Percentiles rank a stretch among this genome's conserved stretches.
phyloP scores from a whole-genome alignment of 1,140 invertebrate species.

The Papilio polytes region DNA sequence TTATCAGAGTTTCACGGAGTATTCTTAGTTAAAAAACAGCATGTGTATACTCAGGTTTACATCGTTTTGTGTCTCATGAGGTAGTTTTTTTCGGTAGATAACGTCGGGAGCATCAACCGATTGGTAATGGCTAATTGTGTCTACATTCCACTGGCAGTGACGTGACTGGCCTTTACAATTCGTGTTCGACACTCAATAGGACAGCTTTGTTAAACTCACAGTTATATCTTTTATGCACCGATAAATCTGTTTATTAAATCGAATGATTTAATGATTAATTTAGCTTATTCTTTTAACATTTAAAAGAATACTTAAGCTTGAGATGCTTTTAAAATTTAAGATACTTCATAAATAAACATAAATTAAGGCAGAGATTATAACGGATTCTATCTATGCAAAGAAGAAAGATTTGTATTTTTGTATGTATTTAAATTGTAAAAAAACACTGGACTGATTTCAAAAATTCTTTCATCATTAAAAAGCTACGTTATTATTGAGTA shows the following conservation, averaged over 20 bases:
- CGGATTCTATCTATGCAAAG: too few species aligned
- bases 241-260: not conserved
- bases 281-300: not conserved
- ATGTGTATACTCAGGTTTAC: not conserved
- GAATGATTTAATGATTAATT: not conserved
- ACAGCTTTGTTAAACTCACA: conserved; percentile 7
- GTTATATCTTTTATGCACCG: not conserved
- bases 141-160: conserved; percentile 33
- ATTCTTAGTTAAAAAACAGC: not conserved
- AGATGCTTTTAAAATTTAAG: too few species aligned
- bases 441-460: too few species aligned
- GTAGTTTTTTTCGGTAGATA: conserved; percentile 38
- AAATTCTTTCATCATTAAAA: too few species aligned
- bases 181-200: conserved; percentile 3
- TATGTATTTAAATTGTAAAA: too few species aligned
- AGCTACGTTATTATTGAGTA: too few species aligned
- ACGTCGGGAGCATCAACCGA: conserved; percentile 36
- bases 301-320: too few species aligned
- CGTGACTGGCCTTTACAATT: conserved; percentile 33
- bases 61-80: conserved; percentile 6
- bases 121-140: conserved; percentile 41
- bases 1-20: too few species aligned
- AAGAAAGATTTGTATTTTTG: too few species aligned
- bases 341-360: too few species aligned
- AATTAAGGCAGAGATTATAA: too few species aligned